These are phyloP conservation scores for Mechanitis messenoides DNA, from an alignment of 2,888 invertebrate genomes.

Conservation along the genomic window DNA sequence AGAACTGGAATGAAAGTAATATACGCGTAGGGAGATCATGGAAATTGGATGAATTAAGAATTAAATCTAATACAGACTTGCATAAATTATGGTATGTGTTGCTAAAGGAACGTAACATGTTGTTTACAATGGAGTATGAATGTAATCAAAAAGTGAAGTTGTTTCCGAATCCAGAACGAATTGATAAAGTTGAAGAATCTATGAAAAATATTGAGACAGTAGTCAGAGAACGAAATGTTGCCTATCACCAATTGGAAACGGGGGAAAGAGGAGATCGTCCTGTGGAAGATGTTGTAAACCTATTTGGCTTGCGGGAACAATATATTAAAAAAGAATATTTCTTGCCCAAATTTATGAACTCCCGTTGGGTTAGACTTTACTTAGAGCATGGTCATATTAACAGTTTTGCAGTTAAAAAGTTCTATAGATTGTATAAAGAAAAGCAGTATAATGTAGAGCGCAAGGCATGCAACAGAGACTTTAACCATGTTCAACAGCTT, in stretches of 20 bases:
- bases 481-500: constrained; percentile 81
- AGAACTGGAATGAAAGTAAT: constrained; percentile 87
- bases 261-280: constrained; percentile 90
- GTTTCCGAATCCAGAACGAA: constrained; percentile 94
- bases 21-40: constrained; percentile 91
- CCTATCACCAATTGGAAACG: constrained; percentile 92
- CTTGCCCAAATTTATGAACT: constrained; percentile 82
- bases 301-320: constrained; percentile 78
- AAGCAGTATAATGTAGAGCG: constrained; percentile 77
- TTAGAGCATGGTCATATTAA: constrained; percentile 70
- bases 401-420: constrained; percentile 78
- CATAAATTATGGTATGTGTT: constrained; percentile 97
- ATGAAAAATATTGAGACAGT: constrained; percentile 96
- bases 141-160: constrained; percentile 79
- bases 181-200: constrained; percentile 95
- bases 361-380: constrained; percentile 77
- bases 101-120: constrained; percentile 97
- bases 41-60: constrained; percentile 91
- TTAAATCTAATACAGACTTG: constrained; percentile 96
- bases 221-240: constrained; percentile 93
- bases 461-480: constrained; percentile 78
- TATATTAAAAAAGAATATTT: constrained; percentile 78
- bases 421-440: constrained; percentile 78
- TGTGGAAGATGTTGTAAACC: constrained; percentile 72
- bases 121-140: constrained; percentile 95